Conservation (phyloP, 2,113 vertebrate species). For the Myotis lucifugus region DNA sequence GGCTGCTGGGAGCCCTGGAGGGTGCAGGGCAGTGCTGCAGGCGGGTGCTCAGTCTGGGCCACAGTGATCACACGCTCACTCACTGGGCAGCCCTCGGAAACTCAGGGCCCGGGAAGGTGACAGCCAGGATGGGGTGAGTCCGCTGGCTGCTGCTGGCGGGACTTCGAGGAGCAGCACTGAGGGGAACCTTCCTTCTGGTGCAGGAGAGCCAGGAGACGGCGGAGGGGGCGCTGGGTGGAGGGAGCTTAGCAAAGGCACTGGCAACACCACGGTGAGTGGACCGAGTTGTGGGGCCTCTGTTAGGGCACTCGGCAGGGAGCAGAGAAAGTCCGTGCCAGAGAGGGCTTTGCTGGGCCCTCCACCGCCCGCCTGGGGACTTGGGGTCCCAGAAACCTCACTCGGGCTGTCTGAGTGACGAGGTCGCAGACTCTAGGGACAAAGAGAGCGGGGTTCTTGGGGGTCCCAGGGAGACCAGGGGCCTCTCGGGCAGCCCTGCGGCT, state of each 20-base stretch:
- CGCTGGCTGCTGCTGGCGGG: neutral
- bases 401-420: neutral
- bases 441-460: neutral
- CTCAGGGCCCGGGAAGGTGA: neutral
- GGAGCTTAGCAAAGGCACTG: neutral
- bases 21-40: no score
- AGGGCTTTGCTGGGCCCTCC: neutral
- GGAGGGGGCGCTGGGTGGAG: neutral
- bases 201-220: neutral
- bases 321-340: neutral
- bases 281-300: conserved; percentile 6
- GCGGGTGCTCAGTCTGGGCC: neutral
- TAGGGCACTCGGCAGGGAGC: conserved; percentile 58
- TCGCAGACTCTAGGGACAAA: neutral
- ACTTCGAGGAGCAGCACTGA: neutral
- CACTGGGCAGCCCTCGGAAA: neutral
- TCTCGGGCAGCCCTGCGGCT: neutral
- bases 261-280: neutral
- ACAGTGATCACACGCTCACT: no score
- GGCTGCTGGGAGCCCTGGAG: neutral
- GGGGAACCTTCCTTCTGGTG: neutral
- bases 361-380: neutral
- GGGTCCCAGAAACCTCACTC: neutral
- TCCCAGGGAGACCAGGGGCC: neutral
- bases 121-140: neutral